Base-by-base conservation (phyloP, 2,113 vertebrate species). In the Chionomys nivalis region DNA sequence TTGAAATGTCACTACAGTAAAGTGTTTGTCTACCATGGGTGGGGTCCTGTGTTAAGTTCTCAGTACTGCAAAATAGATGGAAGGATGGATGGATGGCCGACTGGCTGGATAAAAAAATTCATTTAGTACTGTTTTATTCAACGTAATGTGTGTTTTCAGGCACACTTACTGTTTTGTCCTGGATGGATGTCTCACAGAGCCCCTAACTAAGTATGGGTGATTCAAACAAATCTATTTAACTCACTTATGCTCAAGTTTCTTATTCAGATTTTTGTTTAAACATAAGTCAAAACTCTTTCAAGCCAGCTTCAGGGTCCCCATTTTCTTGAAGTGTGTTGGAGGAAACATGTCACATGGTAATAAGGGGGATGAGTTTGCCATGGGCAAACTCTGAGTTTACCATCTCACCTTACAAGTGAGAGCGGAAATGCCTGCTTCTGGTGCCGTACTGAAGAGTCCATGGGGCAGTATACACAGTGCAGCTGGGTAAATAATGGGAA, bases 211-310 rank as follows among this genome's bases (percentile, higher is more conserved):
- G n/a, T 36, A 16, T 11, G 28, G 13, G 82, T 89, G 24, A 94
- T 89, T 78, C 36, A 61, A 82, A 92, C 10, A 70, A 85, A 87
- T 89, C 87, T 81, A 89, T 78, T 79, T 81, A 87, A 36, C 65
- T 68, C n/a, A 28, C 24, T 73, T 63, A 26, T 42, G 86, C 31
- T 77, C 65, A 44, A 42, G 65, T 77, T 91, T 89, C 70, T 93
- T 70, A 26, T 55, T 94, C 55, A 49, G 82, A 87, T 63, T 92
- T 92, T 92, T 39, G 17, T 82, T 91, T 61, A 76, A 88, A 16
- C 63, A 28, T 36, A 79, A 87, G 9, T 87, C 73, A 91, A 58
- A 49, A 12, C 17, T 33, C 17, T 83, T 85, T 79, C n/a, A n/a
- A 87, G 21, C 28, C 4, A 86, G 31, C n/a, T 19, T 79, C 5